phyloP scores from a whole-genome alignment of 2,888 invertebrate genomes.

The Morpho deidamia region DNA sequence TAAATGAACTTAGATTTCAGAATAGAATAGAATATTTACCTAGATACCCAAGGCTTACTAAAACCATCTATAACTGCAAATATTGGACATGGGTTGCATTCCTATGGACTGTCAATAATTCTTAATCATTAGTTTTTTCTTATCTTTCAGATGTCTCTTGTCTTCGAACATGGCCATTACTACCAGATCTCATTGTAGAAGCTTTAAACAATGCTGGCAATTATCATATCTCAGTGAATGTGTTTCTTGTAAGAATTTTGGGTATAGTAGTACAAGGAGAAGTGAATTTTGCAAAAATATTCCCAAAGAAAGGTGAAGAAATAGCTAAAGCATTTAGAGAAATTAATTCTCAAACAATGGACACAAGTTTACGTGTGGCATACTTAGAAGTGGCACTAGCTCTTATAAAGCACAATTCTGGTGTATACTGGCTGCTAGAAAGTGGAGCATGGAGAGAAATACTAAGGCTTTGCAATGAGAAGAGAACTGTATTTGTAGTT shows the following conservation, averaged over 20 bases:
- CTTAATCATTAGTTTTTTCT: too few species aligned
- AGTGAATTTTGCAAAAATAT: conserved; percentile 77
- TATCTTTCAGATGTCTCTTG: conserved; percentile 50
- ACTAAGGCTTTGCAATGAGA: conserved; percentile 79
- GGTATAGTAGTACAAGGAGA: conserved; percentile 80
- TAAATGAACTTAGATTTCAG: too few species aligned
- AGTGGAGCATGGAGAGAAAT: conserved; percentile 82
- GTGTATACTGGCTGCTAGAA: conserved; percentile 81
- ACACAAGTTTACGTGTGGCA: conserved; percentile 82
- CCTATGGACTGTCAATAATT: not conserved
- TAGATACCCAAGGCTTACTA: too few species aligned
- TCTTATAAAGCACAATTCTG: conserved; percentile 80
- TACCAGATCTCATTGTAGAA: conserved; percentile 48
- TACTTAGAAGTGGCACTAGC: conserved; percentile 81
- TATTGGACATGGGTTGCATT: too few species aligned
- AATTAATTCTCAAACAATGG: conserved; percentile 50
- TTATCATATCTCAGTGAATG: conserved; percentile 55
- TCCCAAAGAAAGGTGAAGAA: conserved; percentile 47
- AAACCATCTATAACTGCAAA: too few species aligned
- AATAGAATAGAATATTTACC: too few species aligned
- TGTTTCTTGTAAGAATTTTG: conserved; percentile 81
- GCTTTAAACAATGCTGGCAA: conserved; percentile 39
- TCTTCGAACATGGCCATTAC: conserved; percentile 39
- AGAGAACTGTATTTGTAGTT: conserved; percentile 84
- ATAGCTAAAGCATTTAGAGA: conserved; percentile 42